These are phyloP conservation scores for Aldrovandia affinis DNA, from an alignment of 2,797 vertebrate species.

Conservation along the genomic window DNA sequence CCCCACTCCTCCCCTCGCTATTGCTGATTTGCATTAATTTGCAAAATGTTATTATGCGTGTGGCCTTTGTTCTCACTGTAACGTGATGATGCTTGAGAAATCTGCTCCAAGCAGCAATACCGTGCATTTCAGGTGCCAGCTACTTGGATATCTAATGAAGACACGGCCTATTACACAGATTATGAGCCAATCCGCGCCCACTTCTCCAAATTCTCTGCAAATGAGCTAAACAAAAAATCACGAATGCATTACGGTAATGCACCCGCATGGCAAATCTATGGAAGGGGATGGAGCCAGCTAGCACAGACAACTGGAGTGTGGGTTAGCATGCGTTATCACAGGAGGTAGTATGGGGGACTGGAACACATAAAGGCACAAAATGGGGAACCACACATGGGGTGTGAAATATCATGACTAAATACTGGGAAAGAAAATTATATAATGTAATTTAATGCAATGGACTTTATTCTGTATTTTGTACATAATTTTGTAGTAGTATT, in stretches of 20 bases:
- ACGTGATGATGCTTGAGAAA: slow-evolving; percentile 79
- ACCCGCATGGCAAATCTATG: slow-evolving; percentile 54
- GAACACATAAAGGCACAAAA: slow-evolving; percentile 65
- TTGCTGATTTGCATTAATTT: slow-evolving; percentile 85
- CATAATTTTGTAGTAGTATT: no score
- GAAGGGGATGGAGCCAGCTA: slow-evolving; percentile 58
- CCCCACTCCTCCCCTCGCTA: slow-evolving; percentile 45
- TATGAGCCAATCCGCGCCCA: slow-evolving; percentile 49
- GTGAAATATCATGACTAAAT: slow-evolving; percentile 36
- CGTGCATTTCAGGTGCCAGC: slow-evolving; percentile 46
- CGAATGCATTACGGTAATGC: slow-evolving; percentile 50
- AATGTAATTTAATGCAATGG: neutral
- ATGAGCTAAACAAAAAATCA: slow-evolving; percentile 42
- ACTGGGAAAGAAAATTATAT: slow-evolving; percentile 40
- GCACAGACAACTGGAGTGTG: slow-evolving; percentile 57
- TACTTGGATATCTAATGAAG: slow-evolving; percentile 61
- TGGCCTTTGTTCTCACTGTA: slow-evolving; percentile 86
- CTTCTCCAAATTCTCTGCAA: slow-evolving; percentile 49
- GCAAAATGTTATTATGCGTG: slow-evolving; percentile 82
- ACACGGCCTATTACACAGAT: slow-evolving; percentile 50
- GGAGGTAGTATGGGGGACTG: slow-evolving; percentile 44
- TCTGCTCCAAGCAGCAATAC: slow-evolving; percentile 45
- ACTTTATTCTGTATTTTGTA: no score
- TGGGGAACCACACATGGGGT: slow-evolving; percentile 63
- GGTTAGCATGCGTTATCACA: slow-evolving; percentile 52